Evolutionary conservation across 2,888 invertebrate species (phyloP).

Genomic region (Eristalis tenax): DNA sequence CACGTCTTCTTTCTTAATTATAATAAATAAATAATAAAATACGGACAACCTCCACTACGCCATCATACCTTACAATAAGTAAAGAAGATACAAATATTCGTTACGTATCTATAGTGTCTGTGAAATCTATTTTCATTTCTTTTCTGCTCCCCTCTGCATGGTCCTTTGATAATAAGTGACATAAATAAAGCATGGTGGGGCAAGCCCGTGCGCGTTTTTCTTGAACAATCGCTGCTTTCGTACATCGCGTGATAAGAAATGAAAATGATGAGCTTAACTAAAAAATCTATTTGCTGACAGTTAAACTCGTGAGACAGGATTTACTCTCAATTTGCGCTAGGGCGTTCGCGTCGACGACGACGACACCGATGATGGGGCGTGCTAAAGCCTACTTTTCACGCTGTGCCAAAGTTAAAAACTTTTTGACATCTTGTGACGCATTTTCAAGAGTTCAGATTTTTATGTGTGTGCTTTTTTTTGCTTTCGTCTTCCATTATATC

Average conservation of each 20-base stretch:
- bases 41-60: not conserved
- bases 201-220: not conserved
- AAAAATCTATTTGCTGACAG: constrained; percentile 10
- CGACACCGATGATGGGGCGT: not conserved
- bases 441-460: not conserved
- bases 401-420: not conserved
- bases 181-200: not conserved
- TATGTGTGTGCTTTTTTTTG: not conserved
- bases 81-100: not conserved
- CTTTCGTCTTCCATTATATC: not conserved
- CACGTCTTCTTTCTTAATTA: too few species aligned
- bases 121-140: not conserved
- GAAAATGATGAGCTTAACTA: constrained; percentile 20
- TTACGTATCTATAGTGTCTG: too few species aligned
- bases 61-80: not conserved
- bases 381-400: not conserved
- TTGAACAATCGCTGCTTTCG: constrained; percentile 1
- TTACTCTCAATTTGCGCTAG: constrained; percentile 9
- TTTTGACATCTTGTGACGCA: constrained; percentile 5
- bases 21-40: too few species aligned
- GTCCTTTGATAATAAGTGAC: not conserved
- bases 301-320: constrained; percentile 14
- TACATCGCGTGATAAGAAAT: constrained; percentile 5
- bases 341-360: not conserved
- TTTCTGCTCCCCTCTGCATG: not conserved